Percentiles rank a stretch among this genome's conserved stretches.
Evolutionary conservation across 2,797 vertebrate genomes (phyloP).

Genomic region (Gymnothorax javanicus): DNA sequence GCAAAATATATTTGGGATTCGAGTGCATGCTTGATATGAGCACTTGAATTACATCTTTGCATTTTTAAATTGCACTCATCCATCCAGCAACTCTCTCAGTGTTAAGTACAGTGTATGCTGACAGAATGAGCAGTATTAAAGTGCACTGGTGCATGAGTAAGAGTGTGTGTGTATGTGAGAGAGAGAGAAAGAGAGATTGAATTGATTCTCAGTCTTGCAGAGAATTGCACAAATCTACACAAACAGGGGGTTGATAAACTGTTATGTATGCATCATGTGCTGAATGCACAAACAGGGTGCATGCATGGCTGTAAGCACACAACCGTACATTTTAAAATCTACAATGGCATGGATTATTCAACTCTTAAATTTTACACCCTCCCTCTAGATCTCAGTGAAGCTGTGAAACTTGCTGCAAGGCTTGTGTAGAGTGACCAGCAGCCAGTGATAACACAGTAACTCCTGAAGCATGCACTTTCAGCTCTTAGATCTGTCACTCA

Average conservation of each 20-base stretch:
- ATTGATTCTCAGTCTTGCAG: not conserved
- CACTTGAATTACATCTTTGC: not conserved
- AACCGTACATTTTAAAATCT: not conserved
- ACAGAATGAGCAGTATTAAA: not conserved
- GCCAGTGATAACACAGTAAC: not conserved
- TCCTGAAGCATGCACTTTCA: not conserved
- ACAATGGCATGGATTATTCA: not conserved
- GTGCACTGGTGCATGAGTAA: not conserved
- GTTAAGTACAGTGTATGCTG: not conserved
- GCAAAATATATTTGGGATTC: not conserved
- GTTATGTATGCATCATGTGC: not conserved
- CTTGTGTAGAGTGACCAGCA: not conserved
- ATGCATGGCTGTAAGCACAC: not conserved
- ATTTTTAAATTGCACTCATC: constrained; percentile 10
- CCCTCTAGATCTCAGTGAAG: not conserved
- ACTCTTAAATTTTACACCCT: not conserved
- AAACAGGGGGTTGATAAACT: not conserved
- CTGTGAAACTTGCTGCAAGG: not conserved
- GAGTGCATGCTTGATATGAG: not conserved
- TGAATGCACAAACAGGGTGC: not conserved
- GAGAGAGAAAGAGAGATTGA: not conserved
- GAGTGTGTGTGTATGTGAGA: not conserved
- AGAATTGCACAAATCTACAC: not conserved
- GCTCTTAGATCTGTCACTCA: not conserved
- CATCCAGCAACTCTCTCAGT: constrained; percentile 12